phyloP scores from a whole-genome alignment of 2,888 invertebrate species.

The Scaptomyza caliginosa region DNA sequence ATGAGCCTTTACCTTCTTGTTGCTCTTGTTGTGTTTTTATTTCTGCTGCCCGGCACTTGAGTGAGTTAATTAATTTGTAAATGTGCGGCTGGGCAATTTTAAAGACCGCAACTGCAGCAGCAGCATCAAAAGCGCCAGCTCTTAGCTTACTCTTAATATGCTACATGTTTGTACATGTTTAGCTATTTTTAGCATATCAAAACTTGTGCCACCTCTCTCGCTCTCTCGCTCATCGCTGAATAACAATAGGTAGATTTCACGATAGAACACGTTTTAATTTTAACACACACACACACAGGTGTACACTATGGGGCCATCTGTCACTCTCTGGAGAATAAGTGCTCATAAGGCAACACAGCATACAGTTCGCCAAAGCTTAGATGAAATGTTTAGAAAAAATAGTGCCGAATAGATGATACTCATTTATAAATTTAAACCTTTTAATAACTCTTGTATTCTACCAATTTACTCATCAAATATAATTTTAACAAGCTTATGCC shows the following conservation, averaged over 20 bases:
- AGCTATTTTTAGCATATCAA: slow-evolving; percentile 43
- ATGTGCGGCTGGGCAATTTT: slow-evolving; percentile 33
- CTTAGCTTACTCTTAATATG: slow-evolving; percentile 23
- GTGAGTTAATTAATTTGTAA: slow-evolving; percentile 56
- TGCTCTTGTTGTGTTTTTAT: slow-evolving; percentile 1
- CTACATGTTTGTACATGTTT: slow-evolving; percentile 43
- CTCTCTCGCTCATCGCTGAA: slow-evolving; percentile 26
- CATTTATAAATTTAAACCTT: background rate
- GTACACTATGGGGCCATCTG: slow-evolving; percentile 22
- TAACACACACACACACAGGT: slow-evolving; percentile 35
- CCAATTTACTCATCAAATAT: background rate
- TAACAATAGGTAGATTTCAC: slow-evolving; percentile 74
- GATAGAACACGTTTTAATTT: slow-evolving; percentile 84
- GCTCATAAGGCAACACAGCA: slow-evolving; percentile 2
- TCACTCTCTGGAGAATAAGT: slow-evolving; percentile 19
- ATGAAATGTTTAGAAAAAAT: background rate
- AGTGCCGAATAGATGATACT: background rate
- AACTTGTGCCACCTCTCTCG: slow-evolving; percentile 18
- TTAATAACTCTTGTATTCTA: too few relatives aligned
- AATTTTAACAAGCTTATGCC: too few relatives aligned
- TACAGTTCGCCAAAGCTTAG: background rate
- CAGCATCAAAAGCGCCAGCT: slow-evolving; percentile 1
- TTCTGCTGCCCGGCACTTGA: slow-evolving; percentile 37
- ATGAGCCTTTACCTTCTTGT: background rate
- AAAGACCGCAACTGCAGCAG: slow-evolving; percentile 22